A percentile compares a stretch with the other conserved stretches of the same genome.
These are phyloP conservation scores for Melieria crassipennis DNA, from an alignment of 2,888 invertebrate species.

Conservation along the genomic window DNA sequence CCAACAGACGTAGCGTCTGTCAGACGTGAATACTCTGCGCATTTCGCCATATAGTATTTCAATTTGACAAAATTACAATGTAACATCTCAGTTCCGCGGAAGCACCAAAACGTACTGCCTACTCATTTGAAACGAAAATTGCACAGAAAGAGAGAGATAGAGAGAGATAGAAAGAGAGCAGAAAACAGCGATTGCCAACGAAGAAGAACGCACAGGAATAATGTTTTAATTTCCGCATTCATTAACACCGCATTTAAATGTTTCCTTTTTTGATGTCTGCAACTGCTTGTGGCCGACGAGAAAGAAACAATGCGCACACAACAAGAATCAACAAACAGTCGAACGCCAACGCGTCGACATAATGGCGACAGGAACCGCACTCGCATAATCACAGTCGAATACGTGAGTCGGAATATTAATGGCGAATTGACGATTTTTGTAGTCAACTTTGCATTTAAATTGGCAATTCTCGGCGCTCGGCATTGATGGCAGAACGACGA, in stretches of 20 bases:
- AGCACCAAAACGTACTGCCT: no score
- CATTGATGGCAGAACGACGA: not conserved
- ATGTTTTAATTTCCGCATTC: conserved; percentile 6
- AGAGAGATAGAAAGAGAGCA: conserved; percentile 7
- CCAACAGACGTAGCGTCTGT: no score
- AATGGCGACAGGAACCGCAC: conserved; percentile 7
- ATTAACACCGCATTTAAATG: conserved; percentile 10
- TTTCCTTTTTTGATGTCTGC: not conserved
- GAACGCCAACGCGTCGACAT: conserved; percentile 4
- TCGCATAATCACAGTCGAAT: conserved; percentile 49
- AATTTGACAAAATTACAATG: no score
- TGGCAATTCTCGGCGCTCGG: conserved; percentile 57
- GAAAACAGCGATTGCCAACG: not conserved
- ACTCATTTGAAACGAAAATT: no score
- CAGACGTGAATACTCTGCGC: no score
- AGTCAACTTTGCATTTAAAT: conserved; percentile 61
- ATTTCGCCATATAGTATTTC: no score
- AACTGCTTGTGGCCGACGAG: no score
- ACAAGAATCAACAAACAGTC: no score
- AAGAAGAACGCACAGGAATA: not conserved
- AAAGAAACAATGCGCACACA: no score
- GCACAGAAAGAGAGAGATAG: conserved; percentile 1
- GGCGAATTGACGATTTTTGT: conserved; percentile 55
- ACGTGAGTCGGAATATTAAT: conserved; percentile 62
- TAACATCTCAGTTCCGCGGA: no score